A percentile compares a stretch with the other conserved stretches of the same genome.
Evolutionary conservation across 1,140 invertebrate species (phyloP).

Genomic region (Chionoecetes opilio): DNA sequence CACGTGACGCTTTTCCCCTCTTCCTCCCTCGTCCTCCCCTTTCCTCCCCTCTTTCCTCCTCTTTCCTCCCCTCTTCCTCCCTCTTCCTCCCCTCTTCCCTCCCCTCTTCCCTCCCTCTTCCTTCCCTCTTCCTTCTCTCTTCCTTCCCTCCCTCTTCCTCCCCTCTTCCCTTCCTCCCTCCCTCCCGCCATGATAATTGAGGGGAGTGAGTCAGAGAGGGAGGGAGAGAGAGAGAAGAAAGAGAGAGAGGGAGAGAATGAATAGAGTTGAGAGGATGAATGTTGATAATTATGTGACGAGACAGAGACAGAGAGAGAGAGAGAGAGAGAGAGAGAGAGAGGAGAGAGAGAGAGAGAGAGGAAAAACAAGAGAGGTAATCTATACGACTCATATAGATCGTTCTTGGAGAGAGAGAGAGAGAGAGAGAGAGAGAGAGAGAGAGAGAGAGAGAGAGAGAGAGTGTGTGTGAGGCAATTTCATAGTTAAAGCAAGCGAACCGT

Average conservation of each 20-base stretch:
- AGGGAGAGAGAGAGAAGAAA: slow-evolving; percentile 9
- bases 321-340: slow-evolving; percentile 46
- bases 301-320: slow-evolving; percentile 21
- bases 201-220: background rate
- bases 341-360: background rate
- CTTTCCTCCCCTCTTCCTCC: background rate
- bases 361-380: slow-evolving; percentile 2
- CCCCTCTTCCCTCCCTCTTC: slow-evolving; percentile 7
- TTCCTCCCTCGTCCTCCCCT: background rate
- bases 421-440: background rate
- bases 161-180: background rate
- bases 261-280: background rate
- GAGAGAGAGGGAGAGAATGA: slow-evolving; percentile 42
- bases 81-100: background rate
- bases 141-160: background rate
- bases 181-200: slow-evolving; percentile 38
- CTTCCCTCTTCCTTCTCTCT: background rate
- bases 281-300: slow-evolving; percentile 33
- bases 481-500: background rate
- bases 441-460: slow-evolving; percentile 27
- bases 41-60: background rate
- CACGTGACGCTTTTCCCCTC: background rate
- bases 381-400: background rate
- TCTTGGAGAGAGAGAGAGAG: background rate
- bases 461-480: background rate